Conservation (phyloP, 2,113 vertebrate genomes). For the Pyrgilauda ruficollis region DNA sequence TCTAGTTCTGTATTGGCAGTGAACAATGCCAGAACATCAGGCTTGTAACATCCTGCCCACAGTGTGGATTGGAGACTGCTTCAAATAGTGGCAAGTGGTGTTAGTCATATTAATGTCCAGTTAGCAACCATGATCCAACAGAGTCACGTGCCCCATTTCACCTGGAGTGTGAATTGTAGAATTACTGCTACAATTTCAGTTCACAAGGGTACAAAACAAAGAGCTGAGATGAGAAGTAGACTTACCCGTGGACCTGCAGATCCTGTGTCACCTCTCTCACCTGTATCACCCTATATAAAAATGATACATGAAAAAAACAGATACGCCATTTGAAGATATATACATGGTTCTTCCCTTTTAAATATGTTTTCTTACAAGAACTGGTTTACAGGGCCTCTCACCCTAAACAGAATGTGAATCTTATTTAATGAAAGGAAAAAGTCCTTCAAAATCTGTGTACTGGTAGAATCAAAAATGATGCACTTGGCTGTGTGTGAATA, state of each 20-base stretch:
- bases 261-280: slow-evolving; percentile 89
- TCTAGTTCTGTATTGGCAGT: not conserved
- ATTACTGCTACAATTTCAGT: not conserved
- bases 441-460: not conserved
- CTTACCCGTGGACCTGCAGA: slow-evolving; percentile 84
- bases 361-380: not conserved
- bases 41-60: not conserved
- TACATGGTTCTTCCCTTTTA: not conserved
- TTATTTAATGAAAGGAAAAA: not conserved
- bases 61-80: not conserved
- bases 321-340: not conserved
- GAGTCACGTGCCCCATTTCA: not conserved
- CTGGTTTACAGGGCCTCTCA: not conserved
- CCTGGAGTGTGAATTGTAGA: not conserved
- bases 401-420: not conserved
- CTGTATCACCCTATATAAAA: slow-evolving; percentile 84
- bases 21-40: not conserved
- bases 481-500: not conserved
- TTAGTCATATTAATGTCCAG: not conserved
- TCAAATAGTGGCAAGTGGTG: not conserved
- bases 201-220: not conserved
- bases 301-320: not conserved
- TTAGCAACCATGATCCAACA: not conserved
- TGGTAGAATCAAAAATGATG: not conserved
- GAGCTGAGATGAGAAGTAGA: not conserved